Evolutionary conservation across 1,140 invertebrate genomes (phyloP).

Genomic region (Hycleus cichorii): DNA sequence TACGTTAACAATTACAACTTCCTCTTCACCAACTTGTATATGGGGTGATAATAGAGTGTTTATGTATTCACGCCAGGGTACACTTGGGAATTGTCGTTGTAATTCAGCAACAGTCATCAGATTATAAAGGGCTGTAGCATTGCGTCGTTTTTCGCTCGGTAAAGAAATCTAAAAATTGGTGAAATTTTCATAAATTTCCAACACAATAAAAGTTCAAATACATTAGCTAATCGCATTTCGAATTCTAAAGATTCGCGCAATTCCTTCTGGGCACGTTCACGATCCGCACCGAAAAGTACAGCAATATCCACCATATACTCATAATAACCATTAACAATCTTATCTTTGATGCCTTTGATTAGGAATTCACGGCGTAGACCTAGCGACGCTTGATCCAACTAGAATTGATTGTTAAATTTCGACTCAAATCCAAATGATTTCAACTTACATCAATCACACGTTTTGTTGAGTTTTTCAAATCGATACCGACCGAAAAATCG

Average conservation of each 20-base stretch:
- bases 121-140: slow-evolving; percentile 86
- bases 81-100: slow-evolving; percentile 60
- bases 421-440: not conserved
- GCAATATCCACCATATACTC: slow-evolving; percentile 84
- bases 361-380: slow-evolving; percentile 85
- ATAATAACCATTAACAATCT: slow-evolving; percentile 71
- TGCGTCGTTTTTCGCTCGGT: slow-evolving; percentile 82
- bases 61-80: slow-evolving; percentile 56
- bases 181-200: not conserved
- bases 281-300: slow-evolving; percentile 75
- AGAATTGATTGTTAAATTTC: slow-evolving; percentile 3
- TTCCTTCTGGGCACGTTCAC: slow-evolving; percentile 59
- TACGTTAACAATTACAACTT: slow-evolving; percentile 54
- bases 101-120: slow-evolving; percentile 75
- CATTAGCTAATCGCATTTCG: slow-evolving; percentile 89
- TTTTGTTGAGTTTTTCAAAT: slow-evolving; percentile 83
- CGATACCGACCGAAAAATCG: slow-evolving; percentile 83
- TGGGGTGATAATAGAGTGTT: slow-evolving; percentile 47
- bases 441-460: slow-evolving; percentile 78
- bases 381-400: slow-evolving; percentile 89
- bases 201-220: slow-evolving; percentile 33
- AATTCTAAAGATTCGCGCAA: slow-evolving; percentile 80
- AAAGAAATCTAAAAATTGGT: slow-evolving; percentile 63
- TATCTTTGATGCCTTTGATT: slow-evolving; percentile 71
- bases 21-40: slow-evolving; percentile 34